These are phyloP conservation scores for Epinephelus cyanopodus DNA, from an alignment of 2,113 vertebrate species.

Conservation along the genomic window DNA sequence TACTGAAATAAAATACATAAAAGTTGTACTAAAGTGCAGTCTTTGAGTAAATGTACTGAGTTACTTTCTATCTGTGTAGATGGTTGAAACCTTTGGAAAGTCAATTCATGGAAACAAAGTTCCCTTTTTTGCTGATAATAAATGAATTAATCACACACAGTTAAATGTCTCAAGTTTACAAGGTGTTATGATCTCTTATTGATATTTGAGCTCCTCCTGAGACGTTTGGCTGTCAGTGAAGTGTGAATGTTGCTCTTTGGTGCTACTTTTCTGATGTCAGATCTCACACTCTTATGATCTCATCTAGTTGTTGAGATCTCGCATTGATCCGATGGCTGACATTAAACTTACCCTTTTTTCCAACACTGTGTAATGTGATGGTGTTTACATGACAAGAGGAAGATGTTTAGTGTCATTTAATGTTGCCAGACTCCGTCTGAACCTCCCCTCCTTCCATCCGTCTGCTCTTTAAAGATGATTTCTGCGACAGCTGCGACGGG, in stretches of 20 bases:
- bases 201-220: background rate
- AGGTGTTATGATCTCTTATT: background rate
- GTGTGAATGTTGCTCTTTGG: background rate
- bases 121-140: no score
- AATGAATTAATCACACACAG: background rate
- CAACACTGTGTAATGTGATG: background rate
- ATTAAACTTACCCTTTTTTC: background rate
- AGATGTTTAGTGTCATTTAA: constrained; percentile 8
- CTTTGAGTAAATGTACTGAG: no score
- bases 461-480: constrained; percentile 29
- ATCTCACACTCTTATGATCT: background rate
- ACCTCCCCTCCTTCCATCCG: background rate
- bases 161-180: background rate
- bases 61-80: no score
- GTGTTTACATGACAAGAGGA: constrained; percentile 17
- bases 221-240: background rate
- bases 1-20: no score
- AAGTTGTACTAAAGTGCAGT: no score
- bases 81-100: no score
- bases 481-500: constrained; percentile 15
- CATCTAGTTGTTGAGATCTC: background rate
- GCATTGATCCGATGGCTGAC: background rate
- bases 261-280: background rate
- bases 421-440: constrained; percentile 3
- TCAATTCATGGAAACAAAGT: no score